A percentile compares a stretch with the other conserved stretches of the same genome.
phyloP scores from a whole-genome alignment of 2,797 vertebrate genomes.

The Pyrocephalus nanus region DNA sequence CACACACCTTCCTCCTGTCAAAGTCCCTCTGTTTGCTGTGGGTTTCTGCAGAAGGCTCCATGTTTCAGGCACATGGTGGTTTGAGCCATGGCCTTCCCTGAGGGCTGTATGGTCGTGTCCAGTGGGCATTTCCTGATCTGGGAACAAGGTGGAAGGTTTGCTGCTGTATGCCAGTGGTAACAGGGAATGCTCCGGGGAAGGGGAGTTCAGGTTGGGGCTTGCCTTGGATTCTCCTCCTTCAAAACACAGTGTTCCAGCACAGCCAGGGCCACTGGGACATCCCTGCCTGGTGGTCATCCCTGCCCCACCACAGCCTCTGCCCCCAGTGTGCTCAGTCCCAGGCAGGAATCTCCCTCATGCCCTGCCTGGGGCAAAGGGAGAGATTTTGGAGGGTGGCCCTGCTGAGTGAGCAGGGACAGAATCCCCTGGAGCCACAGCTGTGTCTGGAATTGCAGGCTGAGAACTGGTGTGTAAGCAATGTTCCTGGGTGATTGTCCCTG shows the following conservation, averaged over 20 bases:
- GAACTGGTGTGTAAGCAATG: not conserved
- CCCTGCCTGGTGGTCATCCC: not conserved
- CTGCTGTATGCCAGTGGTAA: not conserved
- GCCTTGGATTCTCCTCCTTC: not conserved
- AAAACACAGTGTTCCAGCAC: no score
- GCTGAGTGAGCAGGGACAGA: not conserved
- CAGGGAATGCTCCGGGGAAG: not conserved
- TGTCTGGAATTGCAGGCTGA: not conserved
- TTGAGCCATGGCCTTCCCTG: not conserved
- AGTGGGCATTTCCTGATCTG: not conserved
- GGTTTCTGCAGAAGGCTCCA: not conserved
- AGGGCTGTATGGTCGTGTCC: not conserved
- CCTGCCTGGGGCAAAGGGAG: not conserved
- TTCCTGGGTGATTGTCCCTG: not conserved
- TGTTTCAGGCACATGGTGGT: not conserved
- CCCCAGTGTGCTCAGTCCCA: rapidly evolving
- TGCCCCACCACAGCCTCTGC: not conserved
- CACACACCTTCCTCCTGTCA: not conserved
- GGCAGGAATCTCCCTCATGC: not conserved
- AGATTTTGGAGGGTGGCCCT: not conserved
- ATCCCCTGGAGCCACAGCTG: not conserved
- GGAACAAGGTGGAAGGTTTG: not conserved
- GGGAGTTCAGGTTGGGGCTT: not conserved
- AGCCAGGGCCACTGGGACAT: not conserved
- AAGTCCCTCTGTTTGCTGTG: not conserved